These are phyloP conservation scores for Calliopum simillimum DNA, from an alignment of 2,888 invertebrate species.

Conservation along the genomic window DNA sequence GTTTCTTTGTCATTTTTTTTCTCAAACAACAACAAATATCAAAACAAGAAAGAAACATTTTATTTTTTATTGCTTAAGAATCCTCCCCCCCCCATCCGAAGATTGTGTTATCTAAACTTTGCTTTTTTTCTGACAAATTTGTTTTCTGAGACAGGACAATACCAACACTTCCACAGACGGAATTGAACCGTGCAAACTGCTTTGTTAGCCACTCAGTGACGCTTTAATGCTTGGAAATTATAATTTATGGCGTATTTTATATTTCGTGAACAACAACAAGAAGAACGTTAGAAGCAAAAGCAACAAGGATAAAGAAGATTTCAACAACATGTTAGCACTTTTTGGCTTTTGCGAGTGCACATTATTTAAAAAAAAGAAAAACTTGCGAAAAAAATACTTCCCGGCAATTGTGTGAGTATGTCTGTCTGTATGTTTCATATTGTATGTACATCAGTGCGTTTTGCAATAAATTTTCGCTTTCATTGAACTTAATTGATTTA, in stretches of 20 bases:
- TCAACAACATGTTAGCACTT: constrained; percentile 20
- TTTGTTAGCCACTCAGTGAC: constrained; percentile 32
- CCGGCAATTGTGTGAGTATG: neutral
- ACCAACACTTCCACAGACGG: neutral
- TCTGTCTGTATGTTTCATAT: constrained; percentile 9
- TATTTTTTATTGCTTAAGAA: constrained; percentile 23
- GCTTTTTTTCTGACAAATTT: neutral
- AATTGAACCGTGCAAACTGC: neutral
- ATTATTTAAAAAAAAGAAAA: neutral
- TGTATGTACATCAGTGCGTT: neutral
- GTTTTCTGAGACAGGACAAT: neutral
- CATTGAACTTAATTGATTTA: constrained; percentile 45
- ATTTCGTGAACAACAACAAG: constrained; percentile 13
- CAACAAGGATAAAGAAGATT: constrained; percentile 17
- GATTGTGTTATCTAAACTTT: neutral
- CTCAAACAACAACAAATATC: neutral
- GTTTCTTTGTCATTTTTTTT: neutral
- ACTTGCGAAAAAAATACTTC: neutral
- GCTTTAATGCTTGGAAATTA: constrained; percentile 43
- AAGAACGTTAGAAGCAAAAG: neutral
- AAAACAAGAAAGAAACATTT: constrained; percentile 15
- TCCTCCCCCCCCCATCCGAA: neutral
- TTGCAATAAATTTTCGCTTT: constrained; percentile 28
- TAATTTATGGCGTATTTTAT: constrained; percentile 43
- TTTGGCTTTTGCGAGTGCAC: neutral